Conservation (phyloP, 1,140 invertebrate species). For the Elysia chlorotica region DNA sequence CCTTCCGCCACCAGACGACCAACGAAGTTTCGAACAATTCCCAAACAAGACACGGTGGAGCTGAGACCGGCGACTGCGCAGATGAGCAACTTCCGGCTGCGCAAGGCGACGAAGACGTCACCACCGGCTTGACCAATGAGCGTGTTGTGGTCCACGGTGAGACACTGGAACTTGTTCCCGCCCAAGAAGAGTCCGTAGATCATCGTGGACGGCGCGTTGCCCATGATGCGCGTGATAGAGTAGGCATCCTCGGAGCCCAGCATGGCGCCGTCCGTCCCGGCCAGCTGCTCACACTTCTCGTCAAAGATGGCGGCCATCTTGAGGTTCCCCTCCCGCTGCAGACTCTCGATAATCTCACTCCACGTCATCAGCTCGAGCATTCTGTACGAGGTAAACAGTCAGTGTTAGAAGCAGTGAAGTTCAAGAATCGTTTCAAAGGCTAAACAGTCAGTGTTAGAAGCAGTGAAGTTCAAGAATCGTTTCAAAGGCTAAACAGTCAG, state of each 20-base stretch:
- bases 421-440: too few relatives aligned
- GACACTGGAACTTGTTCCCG: slow-evolving; percentile 23
- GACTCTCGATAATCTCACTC: slow-evolving; percentile 33
- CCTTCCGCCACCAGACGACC: slow-evolving; percentile 18
- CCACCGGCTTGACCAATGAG: slow-evolving; percentile 22
- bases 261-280: slow-evolving; percentile 21
- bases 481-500: too few relatives aligned
- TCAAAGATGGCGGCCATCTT: slow-evolving; percentile 34
- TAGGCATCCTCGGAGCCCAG: slow-evolving; percentile 17
- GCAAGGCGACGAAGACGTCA: slow-evolving; percentile 27
- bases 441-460: too few relatives aligned
- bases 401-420: too few relatives aligned
- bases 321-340: slow-evolving; percentile 28
- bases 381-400: background rate
- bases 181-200: slow-evolving; percentile 27
- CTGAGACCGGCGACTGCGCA: slow-evolving; percentile 22
- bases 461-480: too few relatives aligned
- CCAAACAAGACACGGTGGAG: slow-evolving; percentile 23
- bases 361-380: slow-evolving; percentile 37
- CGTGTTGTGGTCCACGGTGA: slow-evolving; percentile 29
- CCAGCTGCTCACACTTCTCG: slow-evolving; percentile 27
- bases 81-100: slow-evolving; percentile 28
- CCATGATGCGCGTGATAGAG: slow-evolving; percentile 16
- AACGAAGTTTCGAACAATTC: slow-evolving; percentile 27
- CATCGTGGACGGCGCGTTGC: slow-evolving; percentile 4